These are phyloP conservation scores for Hephaestus fuliginosus DNA, from an alignment of 2,797 vertebrate genomes.

Conservation along the genomic window DNA sequence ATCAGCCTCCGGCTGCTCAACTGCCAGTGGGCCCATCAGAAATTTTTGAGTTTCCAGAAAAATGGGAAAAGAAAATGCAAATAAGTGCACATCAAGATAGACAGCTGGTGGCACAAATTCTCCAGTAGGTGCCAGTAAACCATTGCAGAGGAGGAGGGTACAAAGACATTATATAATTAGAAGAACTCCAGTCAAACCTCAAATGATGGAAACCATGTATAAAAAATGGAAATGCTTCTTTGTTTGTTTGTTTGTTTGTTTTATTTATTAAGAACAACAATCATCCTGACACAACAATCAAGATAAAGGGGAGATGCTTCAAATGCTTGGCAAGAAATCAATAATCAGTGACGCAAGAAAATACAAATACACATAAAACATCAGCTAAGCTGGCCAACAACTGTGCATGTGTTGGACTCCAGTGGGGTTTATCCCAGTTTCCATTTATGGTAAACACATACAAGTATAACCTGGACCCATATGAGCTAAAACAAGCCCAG, in stretches of 20 bases:
- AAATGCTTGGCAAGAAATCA: slow-evolving; percentile 36
- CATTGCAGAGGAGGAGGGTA: not conserved
- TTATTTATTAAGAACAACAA: not conserved
- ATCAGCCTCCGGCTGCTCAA: not conserved
- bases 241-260: too few relatives aligned
- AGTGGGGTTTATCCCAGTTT: slow-evolving; percentile 52
- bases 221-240: not conserved
- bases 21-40: too few relatives aligned
- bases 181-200: not conserved
- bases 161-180: not conserved
- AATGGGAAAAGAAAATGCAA: not conserved
- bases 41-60: not conserved
- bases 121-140: not conserved
- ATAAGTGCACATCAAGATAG: too few relatives aligned
- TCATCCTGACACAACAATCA: not conserved
- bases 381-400: slow-evolving; percentile 27
- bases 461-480: slow-evolving; percentile 47
- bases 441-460: slow-evolving; percentile 77
- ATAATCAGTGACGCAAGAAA: slow-evolving; percentile 29
- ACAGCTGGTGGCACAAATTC: too few relatives aligned
- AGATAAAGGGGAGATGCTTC: slow-evolving; percentile 29
- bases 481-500: slow-evolving; percentile 74
- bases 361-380: slow-evolving; percentile 36
- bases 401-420: slow-evolving; percentile 23
- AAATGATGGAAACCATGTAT: not conserved